Evolutionary conservation across 2,888 invertebrate species (phyloP).

Genomic region (Aphodius granarius): DNA sequence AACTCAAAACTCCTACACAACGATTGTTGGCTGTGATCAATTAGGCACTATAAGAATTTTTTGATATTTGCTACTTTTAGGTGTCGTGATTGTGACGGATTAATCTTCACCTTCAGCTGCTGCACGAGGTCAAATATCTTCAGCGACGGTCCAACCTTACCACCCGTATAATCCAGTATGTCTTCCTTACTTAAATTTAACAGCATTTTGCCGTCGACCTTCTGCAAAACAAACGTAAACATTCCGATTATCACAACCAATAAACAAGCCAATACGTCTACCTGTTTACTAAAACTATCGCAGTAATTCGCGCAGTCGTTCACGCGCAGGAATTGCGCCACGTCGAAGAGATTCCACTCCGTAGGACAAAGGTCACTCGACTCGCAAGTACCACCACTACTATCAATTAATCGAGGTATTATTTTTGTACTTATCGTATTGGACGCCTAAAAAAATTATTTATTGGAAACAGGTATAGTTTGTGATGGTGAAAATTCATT

Average conservation of each 20-base stretch:
- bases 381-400: constrained; percentile 58
- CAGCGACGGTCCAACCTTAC: constrained; percentile 93
- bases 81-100: constrained; percentile 69
- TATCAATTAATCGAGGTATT: constrained; percentile 67
- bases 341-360: constrained; percentile 83
- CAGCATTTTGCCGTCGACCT: constrained; percentile 80
- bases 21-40: constrained; percentile 5
- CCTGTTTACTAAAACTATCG: constrained; percentile 63
- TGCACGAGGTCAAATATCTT: constrained; percentile 93
- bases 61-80: constrained; percentile 65
- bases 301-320: constrained; percentile 82
- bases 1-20: neutral
- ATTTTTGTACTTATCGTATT: constrained; percentile 57
- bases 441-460: constrained; percentile 45
- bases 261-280: constrained; percentile 25
- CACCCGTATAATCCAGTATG: constrained; percentile 84
- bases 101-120: constrained; percentile 84
- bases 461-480: too few relatives aligned
- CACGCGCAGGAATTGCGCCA: constrained; percentile 84
- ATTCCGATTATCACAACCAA: constrained; percentile 12
- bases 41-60: constrained; percentile 65
- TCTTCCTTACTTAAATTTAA: constrained; percentile 85
- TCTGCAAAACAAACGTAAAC: constrained; percentile 53
- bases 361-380: constrained; percentile 62
- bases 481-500: constrained; percentile 31